Conservation (phyloP, 1,140 invertebrate species). For the Atta cephalotes region DNA sequence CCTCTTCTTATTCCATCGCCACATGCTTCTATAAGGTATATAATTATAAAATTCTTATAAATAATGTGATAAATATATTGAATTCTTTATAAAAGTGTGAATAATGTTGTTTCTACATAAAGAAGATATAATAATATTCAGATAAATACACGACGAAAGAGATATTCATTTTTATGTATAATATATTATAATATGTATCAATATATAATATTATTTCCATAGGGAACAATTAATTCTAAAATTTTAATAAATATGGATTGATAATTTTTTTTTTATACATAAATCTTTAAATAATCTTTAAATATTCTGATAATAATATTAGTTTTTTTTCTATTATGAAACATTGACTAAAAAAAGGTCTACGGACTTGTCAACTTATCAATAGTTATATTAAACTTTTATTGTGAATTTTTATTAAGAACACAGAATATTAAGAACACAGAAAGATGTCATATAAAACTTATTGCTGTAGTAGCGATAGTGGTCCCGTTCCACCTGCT, state of each 20-base stretch:
- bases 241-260: neutral
- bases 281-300: neutral
- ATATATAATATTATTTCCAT: neutral
- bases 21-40: conserved; percentile 84
- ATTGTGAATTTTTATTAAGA: neutral
- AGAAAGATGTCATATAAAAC: neutral
- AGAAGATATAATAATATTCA: neutral
- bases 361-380: neutral
- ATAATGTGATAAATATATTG: conserved; percentile 1
- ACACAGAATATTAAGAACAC: too few species aligned
- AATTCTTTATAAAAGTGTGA: conserved; percentile 4
- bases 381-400: neutral
- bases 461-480: conserved; percentile 69
- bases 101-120: neutral
- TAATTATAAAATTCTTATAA: conserved; percentile 12
- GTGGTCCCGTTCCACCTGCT: conserved; percentile 86
- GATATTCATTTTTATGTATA: neutral
- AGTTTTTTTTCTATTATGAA: neutral
- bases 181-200: too few species aligned
- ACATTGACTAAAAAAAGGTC: neutral
- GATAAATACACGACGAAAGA: neutral
- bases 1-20: conserved; percentile 90
- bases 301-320: conserved; percentile 14
- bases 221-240: neutral
- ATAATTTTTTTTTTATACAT: neutral